Conservation (phyloP, 2,113 vertebrate species). For the Lepisosteus osseus region DNA sequence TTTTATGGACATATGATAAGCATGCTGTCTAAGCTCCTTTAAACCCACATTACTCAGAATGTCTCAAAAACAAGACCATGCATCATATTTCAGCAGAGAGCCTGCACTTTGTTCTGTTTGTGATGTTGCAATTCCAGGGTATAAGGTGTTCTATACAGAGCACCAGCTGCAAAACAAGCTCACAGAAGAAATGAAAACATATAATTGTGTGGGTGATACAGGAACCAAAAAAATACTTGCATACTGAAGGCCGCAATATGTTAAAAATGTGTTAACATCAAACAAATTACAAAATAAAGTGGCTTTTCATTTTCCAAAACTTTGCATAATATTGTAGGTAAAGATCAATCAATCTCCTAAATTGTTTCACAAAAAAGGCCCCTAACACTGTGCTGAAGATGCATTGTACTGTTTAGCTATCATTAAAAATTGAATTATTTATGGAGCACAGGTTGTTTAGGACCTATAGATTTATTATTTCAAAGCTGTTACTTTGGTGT, state of each 20-base stretch:
- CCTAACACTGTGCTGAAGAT: too few species aligned
- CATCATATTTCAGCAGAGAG: constrained; percentile 29
- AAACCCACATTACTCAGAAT: constrained; percentile 53
- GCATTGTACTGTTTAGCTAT: too few species aligned
- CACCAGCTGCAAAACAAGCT: constrained; percentile 11
- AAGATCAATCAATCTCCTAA: background rate
- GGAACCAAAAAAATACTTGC: background rate
- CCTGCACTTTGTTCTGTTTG: constrained; percentile 15
- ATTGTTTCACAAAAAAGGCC: background rate
- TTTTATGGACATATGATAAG: constrained; percentile 60
- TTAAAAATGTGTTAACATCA: background rate
- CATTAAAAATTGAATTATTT: too few species aligned
- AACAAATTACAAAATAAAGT: background rate
- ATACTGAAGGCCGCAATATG: background rate
- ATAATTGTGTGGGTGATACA: background rate
- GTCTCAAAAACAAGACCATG: constrained; percentile 44
- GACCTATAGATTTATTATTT: too few species aligned
- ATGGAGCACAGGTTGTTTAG: too few species aligned
- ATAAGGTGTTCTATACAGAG: background rate
- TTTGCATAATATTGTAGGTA: background rate
- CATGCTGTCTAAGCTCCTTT: constrained; percentile 52
- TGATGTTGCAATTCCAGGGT: constrained; percentile 9
- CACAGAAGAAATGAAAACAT: constrained; percentile 5
- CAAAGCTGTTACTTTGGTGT: too few species aligned
- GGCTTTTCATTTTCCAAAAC: background rate